phyloP scores from a whole-genome alignment of 2,797 vertebrate genomes.

The Betta splendens region DNA sequence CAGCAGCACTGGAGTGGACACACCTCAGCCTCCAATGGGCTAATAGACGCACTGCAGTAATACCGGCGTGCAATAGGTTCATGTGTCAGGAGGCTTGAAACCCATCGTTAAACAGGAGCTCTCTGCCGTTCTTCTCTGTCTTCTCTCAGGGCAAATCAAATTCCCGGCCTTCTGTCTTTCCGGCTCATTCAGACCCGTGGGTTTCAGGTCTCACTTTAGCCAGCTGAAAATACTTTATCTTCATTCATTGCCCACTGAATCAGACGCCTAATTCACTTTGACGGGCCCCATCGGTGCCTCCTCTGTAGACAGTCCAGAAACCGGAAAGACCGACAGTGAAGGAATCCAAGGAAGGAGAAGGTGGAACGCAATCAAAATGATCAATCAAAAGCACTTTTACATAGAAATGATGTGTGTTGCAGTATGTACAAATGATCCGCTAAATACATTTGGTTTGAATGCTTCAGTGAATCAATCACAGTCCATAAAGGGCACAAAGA shows the following conservation, averaged over 20 bases:
- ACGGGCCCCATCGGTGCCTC: conserved; percentile 20
- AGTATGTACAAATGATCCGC: no score
- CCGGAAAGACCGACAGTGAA: conserved; percentile 14
- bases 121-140: conserved; percentile 51
- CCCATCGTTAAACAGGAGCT: conserved; percentile 18
- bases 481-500: no score
- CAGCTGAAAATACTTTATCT: conserved; percentile 72
- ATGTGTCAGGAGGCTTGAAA: conserved; percentile 24
- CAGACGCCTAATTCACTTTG: conserved; percentile 63
- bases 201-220: conserved; percentile 70
- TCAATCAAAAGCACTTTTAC: no score
- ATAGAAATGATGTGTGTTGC: no score
- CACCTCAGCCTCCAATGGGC: background rate
- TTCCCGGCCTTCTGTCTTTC: conserved; percentile 61
- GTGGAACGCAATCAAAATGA: no score
- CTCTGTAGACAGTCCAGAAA: conserved; percentile 33
- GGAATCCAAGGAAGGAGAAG: no score
- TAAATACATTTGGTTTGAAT: no score
- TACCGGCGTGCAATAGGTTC: background rate
- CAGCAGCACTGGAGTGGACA: background rate
- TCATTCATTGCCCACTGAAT: conserved; percentile 40
- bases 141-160: conserved; percentile 68
- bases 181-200: conserved; percentile 57
- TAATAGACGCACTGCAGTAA: background rate
- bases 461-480: no score